These are phyloP conservation scores for Thaumetopoea pityocampa DNA, from an alignment of 1,140 invertebrate genomes.

Conservation along the genomic window DNA sequence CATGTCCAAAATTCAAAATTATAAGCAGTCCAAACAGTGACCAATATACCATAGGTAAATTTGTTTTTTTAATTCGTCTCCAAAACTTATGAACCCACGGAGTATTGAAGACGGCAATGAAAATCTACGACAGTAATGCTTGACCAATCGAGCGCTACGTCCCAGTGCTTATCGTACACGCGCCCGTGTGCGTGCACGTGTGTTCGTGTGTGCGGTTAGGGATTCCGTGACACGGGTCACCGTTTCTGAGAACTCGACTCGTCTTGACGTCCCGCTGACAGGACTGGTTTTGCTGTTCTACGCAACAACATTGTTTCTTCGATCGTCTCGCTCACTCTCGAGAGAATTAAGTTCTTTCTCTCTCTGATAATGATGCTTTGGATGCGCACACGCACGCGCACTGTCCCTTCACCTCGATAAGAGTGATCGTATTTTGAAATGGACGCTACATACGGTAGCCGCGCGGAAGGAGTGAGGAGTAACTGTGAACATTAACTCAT, in stretches of 20 bases:
- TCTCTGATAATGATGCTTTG: slow-evolving; percentile 40
- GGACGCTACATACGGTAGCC: slow-evolving; percentile 61
- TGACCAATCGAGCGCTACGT: no score
- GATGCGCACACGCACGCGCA: slow-evolving; percentile 67
- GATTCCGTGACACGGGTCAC: slow-evolving; percentile 75
- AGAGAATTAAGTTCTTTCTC: slow-evolving; percentile 22
- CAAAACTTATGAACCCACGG: no score
- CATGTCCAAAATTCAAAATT: no score
- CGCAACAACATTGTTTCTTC: slow-evolving; percentile 57
- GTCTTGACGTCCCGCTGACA: slow-evolving; percentile 73
- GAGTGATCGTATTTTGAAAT: slow-evolving; percentile 56
- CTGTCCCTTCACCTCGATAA: slow-evolving; percentile 61
- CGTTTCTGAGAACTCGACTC: slow-evolving; percentile 70
- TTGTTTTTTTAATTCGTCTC: no score
- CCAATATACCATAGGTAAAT: no score
- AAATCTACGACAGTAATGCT: no score
- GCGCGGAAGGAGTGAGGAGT: slow-evolving; percentile 56
- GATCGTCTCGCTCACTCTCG: slow-evolving; percentile 37
- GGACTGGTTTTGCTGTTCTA: slow-evolving; percentile 69
- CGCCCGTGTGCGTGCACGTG: slow-evolving; percentile 23
- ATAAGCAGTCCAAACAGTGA: no score
- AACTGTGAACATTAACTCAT: slow-evolving; percentile 48
- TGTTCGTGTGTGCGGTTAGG: slow-evolving; percentile 49
- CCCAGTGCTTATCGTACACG: slow-evolving; percentile 12
- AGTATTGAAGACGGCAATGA: no score